Evolutionary conservation across 2,797 vertebrate genomes (phyloP).

Genomic region (Propithecus deckenii): DNA sequence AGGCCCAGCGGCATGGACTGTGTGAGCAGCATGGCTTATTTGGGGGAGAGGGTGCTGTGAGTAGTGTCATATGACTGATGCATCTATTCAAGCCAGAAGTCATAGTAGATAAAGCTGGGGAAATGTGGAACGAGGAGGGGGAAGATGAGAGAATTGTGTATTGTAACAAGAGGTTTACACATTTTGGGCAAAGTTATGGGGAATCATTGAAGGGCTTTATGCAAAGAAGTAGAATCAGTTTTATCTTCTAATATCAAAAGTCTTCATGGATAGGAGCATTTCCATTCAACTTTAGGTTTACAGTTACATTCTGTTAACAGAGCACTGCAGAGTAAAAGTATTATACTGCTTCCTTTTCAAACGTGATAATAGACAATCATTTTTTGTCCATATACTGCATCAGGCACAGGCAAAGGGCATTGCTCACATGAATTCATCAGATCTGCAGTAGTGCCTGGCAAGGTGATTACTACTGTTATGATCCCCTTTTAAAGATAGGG

Average conservation of each 20-base stretch:
- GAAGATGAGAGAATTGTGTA: background rate
- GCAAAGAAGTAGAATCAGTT: background rate
- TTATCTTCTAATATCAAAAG: background rate
- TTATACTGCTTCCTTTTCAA: background rate
- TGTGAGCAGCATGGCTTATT: background rate
- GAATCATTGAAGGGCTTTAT: background rate
- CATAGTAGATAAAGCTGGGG: background rate
- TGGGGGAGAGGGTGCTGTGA: background rate
- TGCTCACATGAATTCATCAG: background rate
- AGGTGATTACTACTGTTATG: background rate
- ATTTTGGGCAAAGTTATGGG: background rate
- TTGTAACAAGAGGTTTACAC: background rate
- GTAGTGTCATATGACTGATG: background rate
- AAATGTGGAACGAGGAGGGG: background rate
- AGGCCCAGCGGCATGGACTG: background rate
- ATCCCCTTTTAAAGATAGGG: background rate
- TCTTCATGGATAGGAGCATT: background rate
- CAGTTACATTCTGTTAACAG: background rate
- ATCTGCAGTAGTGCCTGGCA: background rate
- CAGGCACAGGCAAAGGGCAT: background rate
- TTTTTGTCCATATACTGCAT: background rate
- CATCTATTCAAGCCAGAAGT: background rate
- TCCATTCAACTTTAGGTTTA: background rate
- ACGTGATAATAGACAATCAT: background rate
- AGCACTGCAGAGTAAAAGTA: background rate